Evolutionary conservation across 35 echinoderm and acorn worm genomes (phyloP).

Genomic region (Heliocidaris tuberculata): DNA sequence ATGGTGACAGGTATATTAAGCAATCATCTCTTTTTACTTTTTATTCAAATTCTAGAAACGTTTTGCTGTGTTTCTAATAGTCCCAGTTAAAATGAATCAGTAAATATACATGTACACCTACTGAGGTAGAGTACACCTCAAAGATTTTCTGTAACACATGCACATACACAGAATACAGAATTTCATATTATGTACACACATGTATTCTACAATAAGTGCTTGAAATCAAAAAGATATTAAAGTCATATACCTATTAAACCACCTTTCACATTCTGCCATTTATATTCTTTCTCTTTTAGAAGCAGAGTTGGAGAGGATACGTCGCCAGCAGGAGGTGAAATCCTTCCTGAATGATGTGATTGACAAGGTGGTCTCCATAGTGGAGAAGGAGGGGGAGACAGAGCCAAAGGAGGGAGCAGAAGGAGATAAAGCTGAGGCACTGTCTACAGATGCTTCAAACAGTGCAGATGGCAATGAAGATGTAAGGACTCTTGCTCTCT

Average conservation of each 20-base stretch:
- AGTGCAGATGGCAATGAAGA: constrained; percentile 28
- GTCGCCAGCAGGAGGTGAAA: constrained; percentile 39
- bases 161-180: no score
- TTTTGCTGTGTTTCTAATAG: no score
- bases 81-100: no score
- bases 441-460: constrained; percentile 22
- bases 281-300: background rate
- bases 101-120: no score
- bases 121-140: no score
- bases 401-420: constrained; percentile 45
- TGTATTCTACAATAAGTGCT: no score
- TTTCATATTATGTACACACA: no score
- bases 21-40: background rate
- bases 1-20: constrained; percentile 19
- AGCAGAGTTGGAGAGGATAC: constrained; percentile 7
- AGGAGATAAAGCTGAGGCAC: constrained; percentile 47
- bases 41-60: background rate
- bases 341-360: constrained; percentile 74
- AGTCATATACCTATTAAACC: background rate
- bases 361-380: constrained; percentile 81
- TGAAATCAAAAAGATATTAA: no score
- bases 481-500: background rate
- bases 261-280: background rate
- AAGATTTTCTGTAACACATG: no score
- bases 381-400: constrained; percentile 62